Evolutionary conservation across 2,888 invertebrate species (phyloP), one percentile per base, ranked within the genome.

Genomic region (Habroteleia sp.): DNA sequence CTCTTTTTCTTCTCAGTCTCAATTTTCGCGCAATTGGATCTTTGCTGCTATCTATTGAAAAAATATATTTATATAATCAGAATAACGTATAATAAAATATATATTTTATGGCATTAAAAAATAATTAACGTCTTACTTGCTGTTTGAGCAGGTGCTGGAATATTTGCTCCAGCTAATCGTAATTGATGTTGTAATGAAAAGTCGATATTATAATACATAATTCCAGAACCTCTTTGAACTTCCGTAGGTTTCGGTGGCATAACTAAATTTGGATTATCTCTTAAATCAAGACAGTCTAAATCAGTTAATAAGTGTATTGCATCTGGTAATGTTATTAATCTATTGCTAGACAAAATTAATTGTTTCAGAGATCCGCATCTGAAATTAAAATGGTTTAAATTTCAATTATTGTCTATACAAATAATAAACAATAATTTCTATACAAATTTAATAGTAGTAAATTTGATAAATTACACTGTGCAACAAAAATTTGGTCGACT

Each of bases 141-240:
- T 4, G 93, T 91, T 29, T 94, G 92, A 4, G 92, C 91, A 0
- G 94, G 93, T 54, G 93, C 91, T 1, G 95, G 94, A 4, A 95
- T 93, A 68, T 94, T 94, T 0, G 97, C 97, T 0, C 98, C 98
- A 11, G 98, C 98, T 77, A 97, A 89, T 77, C 96, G 91, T 58
- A 99, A 89, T 89, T 99, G 99, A 82, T 97, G 95, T 90, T 97
- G 97, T 75, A 99, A 90, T 0, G 98, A 98, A 90, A 99, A 99
- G 90, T 99, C 99, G 65, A 99, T 98, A 85, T 99, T 99, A 89
- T 99, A 99, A 89, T 95, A 99, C 86, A 96, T 96, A 44, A 96
- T 89, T 0, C 96, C 96, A 31, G 95, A 91, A 1, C 95, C 94
- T 74, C 93, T 91, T 79, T 94, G 92, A 17, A 93, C 90, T 87